These are phyloP conservation scores for Hypselothyrea guttata DNA, from an alignment of 2,888 invertebrate genomes.

Conservation along the genomic window DNA sequence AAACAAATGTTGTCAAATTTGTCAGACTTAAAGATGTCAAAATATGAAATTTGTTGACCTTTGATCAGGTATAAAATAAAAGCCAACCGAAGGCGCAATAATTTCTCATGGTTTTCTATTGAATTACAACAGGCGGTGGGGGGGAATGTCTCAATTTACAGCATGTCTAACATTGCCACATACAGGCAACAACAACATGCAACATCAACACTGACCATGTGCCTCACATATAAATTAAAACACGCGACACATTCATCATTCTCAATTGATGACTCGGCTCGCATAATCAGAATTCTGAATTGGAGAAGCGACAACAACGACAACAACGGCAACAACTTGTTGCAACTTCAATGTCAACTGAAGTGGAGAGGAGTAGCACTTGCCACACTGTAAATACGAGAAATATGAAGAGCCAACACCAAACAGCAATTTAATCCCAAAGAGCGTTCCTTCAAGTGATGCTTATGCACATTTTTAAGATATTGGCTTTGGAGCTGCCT, in stretches of 20 bases:
- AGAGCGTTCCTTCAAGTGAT: not conserved
- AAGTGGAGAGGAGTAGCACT: slow-evolving; percentile 33
- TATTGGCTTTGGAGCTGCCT: not conserved
- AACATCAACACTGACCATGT: slow-evolving; percentile 32
- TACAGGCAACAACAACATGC: slow-evolving; percentile 5
- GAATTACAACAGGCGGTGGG: slow-evolving; percentile 54
- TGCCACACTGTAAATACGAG: slow-evolving; percentile 28
- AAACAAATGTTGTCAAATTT: slow-evolving; percentile 30
- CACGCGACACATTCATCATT: slow-evolving; percentile 67
- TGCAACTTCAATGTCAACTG: slow-evolving; percentile 52
- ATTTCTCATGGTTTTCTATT: slow-evolving; percentile 43
- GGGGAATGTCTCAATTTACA: slow-evolving; percentile 51
- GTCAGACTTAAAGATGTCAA: slow-evolving; percentile 36
- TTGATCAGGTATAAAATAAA: slow-evolving; percentile 33
- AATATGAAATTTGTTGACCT: slow-evolving; percentile 35
- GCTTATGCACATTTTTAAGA: not conserved
- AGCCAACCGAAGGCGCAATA: slow-evolving; percentile 11
- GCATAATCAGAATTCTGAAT: slow-evolving; percentile 48
- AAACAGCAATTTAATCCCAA: slow-evolving; percentile 16
- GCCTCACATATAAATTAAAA: slow-evolving; percentile 51
- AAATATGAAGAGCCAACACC: slow-evolving; percentile 11
- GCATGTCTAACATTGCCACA: slow-evolving; percentile 53
- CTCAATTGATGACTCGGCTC: slow-evolving; percentile 51
- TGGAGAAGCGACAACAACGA: slow-evolving; percentile 28
- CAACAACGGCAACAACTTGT: not conserved